Evolutionary conservation across 2,797 vertebrate species (phyloP), one percentile per base, ranked within the genome.

Genomic region (Parambassis ranga): DNA sequence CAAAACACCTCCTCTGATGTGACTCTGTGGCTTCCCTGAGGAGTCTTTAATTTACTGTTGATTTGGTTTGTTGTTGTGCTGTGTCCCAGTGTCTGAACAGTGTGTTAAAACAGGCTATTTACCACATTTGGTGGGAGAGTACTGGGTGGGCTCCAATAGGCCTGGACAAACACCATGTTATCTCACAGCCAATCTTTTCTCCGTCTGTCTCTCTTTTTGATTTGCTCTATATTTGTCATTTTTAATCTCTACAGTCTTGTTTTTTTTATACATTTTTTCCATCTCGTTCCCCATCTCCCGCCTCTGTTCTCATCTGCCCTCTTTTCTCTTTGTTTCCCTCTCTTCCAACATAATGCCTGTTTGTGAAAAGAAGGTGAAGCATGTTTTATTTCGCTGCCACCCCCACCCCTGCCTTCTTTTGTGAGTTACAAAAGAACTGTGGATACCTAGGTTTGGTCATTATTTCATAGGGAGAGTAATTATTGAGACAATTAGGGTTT

Each of bases 81-180:
- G 73, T 43, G 75, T 75, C 76, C 73, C 70, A 49, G 74, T 35
- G 67, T 83, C 83, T 80, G 81, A 87, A 65, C 70, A 77, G 69
- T 77, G 86, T 82, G 84, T 85, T 82, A 82, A 83, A 81, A 84
- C 76, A 75, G 81, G 38, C 82, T 73, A 77, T 86, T 86, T 82
- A 82, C 75, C 80, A 67, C 51, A 2, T 80, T 74, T 14, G 13
- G 72, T 71, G 63, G 67, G 65, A 65, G 69, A 42, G 71, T 83
- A 48, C 78, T 85, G 82, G 82, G 70, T 42, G 6, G 53, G 32
- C 65, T 89, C 79, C 83, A 87, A 52, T 44, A 71, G 71, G 66
- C 66, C 82, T 85, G 74, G 74, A 81, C 72, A 73, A 79, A 81
- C 73, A 79, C 69, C 51, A 43, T 6, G 36, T 56, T 27, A 53